Evolutionary conservation across 2,797 vertebrate species (phyloP), one percentile per base, ranked within the genome.

Genomic region (Distichodus sexfasciatus): DNA sequence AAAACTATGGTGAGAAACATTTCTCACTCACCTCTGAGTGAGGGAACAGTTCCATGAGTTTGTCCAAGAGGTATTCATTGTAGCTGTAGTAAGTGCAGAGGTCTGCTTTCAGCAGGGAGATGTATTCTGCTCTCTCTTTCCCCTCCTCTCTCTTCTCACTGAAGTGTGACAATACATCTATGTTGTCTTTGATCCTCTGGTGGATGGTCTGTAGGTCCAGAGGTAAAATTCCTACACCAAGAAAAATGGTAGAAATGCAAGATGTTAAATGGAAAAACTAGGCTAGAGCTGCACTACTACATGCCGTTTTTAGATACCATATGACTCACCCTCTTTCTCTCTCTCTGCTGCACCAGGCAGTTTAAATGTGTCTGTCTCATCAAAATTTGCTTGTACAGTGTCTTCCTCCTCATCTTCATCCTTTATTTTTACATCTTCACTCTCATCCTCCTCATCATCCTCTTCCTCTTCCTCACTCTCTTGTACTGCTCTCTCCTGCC

Each of bases 71-170:
- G 85, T 94, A 98, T 74, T 86, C 82, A 0, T 98, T 96, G 74
- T 99, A 99, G 71, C 96, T 98, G 83, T 99, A 99, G 35, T 99
- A 99, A 9, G 88, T 91, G 44, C 94, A 94, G 57, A 99, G 93
- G 74, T 99, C 97, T 26, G 85, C 90, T 75, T 84, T 92, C 69
- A 99, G 87, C 19, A 94, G 86, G 0, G 83, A 60, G 0, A 98
- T 75, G 79, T 99, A 99, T 15, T 98, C 96, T 1, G 88, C 73
- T 40, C 97, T 84, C 0, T 92, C 90, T 64, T 89, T 95, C 0
- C 94, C 94, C 17, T 91, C 91, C 64, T 98, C 94, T 31, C 95
- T 90, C 84, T 90, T 95, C 21, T 78, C 65, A 9, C 48, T 68
- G 0, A 99, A 99, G 66, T 98, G 87, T 68, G 92, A 92, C 21